Percentiles rank a stretch among this genome's conserved stretches.
These are phyloP conservation scores for Oligia fasciuncula DNA, from an alignment of 2,888 invertebrate species.

Conservation along the genomic window DNA sequence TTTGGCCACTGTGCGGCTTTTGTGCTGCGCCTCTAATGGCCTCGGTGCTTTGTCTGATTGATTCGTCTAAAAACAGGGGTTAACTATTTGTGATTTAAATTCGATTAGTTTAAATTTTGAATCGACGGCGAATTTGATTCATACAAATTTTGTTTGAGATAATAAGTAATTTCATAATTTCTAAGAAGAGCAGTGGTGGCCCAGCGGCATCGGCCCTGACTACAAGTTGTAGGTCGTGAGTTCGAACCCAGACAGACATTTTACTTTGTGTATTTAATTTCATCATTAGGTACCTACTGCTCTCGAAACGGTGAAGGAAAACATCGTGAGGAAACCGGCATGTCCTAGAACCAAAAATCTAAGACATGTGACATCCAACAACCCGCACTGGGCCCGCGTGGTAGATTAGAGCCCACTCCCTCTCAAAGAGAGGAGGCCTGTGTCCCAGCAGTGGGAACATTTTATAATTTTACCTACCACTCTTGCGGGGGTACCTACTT, in stretches of 20 bases:
- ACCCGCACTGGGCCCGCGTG: background rate
- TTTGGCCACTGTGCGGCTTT: slow-evolving; percentile 64
- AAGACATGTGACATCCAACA: background rate
- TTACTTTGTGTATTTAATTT: background rate
- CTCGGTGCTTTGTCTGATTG: slow-evolving; percentile 62
- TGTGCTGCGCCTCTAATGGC: slow-evolving; percentile 61
- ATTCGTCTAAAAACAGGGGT: slow-evolving; percentile 63
- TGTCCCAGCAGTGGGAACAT: background rate
- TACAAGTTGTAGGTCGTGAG: too few species aligned
- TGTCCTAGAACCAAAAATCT: background rate
- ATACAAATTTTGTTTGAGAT: background rate
- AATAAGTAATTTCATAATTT: background rate
- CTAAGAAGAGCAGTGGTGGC: background rate
- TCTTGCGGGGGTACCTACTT: background rate
- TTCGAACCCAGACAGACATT: too few species aligned
- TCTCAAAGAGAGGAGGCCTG: background rate
- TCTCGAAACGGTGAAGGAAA: background rate
- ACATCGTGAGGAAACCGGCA: background rate
- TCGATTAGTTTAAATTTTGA: slow-evolving; percentile 10
- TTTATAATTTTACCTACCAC: background rate
- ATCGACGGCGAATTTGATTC: background rate
- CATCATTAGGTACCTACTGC: background rate
- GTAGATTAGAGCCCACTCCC: background rate
- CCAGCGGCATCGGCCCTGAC: background rate
- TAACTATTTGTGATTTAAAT: background rate